Conservation (phyloP, 2,888 invertebrate genomes). For the Melanophora roralis region DNA sequence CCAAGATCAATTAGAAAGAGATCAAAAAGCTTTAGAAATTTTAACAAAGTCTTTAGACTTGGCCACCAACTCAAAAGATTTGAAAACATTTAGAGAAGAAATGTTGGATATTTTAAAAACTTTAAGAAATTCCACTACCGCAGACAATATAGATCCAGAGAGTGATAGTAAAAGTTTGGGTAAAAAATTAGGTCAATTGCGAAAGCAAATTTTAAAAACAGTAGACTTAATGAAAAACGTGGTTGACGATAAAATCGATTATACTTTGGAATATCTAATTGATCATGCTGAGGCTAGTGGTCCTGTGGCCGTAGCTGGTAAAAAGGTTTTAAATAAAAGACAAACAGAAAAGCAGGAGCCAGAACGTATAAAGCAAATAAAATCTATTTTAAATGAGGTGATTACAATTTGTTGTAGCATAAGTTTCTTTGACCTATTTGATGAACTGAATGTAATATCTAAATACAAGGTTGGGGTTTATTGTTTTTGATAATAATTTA, state of each 20-base stretch:
- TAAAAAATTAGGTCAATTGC: slow-evolving; percentile 66
- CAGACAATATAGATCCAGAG: neutral
- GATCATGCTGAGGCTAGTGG: slow-evolving; percentile 66
- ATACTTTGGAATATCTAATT: slow-evolving; percentile 69
- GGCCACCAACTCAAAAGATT: slow-evolving; percentile 67
- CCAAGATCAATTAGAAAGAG: slow-evolving; percentile 71
- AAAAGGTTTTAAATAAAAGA: slow-evolving; percentile 60
- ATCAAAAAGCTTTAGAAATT: slow-evolving; percentile 71
- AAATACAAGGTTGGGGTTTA: no score
- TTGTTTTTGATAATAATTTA: no score
- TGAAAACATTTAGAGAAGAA: slow-evolving; percentile 67
- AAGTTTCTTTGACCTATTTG: no score
- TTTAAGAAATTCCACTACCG: slow-evolving; percentile 27
- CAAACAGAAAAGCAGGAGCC: slow-evolving; percentile 46
- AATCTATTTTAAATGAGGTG: slow-evolving; percentile 70
- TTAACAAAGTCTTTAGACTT: slow-evolving; percentile 72
- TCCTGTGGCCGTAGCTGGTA: slow-evolving; percentile 68
- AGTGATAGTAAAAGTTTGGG: slow-evolving; percentile 41
- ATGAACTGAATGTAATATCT: no score
- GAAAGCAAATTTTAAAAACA: slow-evolving; percentile 68
- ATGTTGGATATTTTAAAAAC: slow-evolving; percentile 61
- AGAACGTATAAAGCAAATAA: slow-evolving; percentile 64
- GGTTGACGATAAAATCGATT: slow-evolving; percentile 70
- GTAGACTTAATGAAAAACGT: slow-evolving; percentile 69
- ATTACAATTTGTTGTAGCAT: slow-evolving; percentile 33